These are phyloP conservation scores for Enteromius radiatus DNA, from an alignment of 2,797 vertebrate species.

Conservation along the genomic window DNA sequence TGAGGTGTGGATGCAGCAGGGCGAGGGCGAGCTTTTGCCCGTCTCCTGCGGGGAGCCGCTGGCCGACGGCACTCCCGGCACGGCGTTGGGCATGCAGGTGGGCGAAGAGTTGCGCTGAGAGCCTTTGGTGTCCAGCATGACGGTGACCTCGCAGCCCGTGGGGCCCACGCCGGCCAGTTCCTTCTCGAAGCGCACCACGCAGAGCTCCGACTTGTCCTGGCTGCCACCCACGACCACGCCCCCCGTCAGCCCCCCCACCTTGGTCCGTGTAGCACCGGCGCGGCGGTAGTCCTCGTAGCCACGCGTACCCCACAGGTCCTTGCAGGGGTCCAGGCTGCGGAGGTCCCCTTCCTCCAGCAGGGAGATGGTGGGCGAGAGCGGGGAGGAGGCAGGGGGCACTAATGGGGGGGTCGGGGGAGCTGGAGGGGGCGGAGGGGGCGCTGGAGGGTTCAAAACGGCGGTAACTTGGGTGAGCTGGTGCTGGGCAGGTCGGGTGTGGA, in stretches of 20 bases:
- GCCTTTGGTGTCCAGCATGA: constrained; percentile 80
- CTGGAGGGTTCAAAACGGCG: constrained; percentile 76
- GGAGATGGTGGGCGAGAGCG: constrained; percentile 81
- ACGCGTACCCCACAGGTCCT: constrained; percentile 85
- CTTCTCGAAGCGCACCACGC: constrained; percentile 88
- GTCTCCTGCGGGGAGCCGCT: constrained; percentile 80
- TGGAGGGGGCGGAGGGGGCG: constrained; percentile 73
- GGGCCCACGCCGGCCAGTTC: constrained; percentile 78
- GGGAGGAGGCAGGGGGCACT: constrained; percentile 73
- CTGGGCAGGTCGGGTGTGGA: constrained; percentile 77
- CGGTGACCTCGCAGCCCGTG: constrained; percentile 76
- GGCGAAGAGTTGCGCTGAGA: constrained; percentile 77
- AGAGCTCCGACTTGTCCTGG: constrained; percentile 82
- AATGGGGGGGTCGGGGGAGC: constrained; percentile 73
- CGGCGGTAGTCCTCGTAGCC: constrained; percentile 90
- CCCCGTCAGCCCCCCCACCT: constrained; percentile 80
- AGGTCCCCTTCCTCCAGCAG: constrained; percentile 85
- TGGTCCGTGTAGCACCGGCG: constrained; percentile 79
- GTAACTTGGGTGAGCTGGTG: constrained; percentile 77
- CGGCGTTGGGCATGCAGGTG: constrained; percentile 76
- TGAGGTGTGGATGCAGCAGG: constrained; percentile 83
- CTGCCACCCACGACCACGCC: constrained; percentile 74
- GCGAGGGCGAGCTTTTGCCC: constrained; percentile 79
- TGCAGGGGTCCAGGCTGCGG: constrained; percentile 81
- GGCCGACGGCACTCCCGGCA: constrained; percentile 74